Evolutionary conservation across 23 tunicate species (phyloP).

Genomic region (Ascidia mentula): DNA sequence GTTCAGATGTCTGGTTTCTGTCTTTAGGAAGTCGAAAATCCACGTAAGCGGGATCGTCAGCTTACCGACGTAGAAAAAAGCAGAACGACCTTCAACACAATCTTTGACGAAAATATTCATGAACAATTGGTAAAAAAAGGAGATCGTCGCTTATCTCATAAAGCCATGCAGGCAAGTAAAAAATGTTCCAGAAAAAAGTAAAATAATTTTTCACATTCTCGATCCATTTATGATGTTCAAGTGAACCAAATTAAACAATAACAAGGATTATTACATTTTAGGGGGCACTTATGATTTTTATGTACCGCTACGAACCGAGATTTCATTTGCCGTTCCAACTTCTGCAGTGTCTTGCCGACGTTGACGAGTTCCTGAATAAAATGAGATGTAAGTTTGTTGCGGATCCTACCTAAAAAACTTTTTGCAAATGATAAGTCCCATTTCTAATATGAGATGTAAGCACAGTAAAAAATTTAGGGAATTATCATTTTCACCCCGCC

Average conservation of each 20-base stretch:
- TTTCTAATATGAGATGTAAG: not conserved
- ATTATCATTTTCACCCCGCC: not conserved
- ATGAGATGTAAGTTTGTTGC: slow-evolving; percentile 85
- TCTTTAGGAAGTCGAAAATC: slow-evolving; percentile 39
- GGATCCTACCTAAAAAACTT: too few species aligned
- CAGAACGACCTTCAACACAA: slow-evolving; percentile 26
- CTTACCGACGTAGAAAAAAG: not conserved
- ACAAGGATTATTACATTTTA: slow-evolving; percentile 21
- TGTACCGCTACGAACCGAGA: slow-evolving; percentile 83
- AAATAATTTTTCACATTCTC: not conserved
- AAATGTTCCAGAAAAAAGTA: too few species aligned
- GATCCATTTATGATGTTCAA: not conserved
- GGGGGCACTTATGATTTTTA: slow-evolving; percentile 81
- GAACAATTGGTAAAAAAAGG: slow-evolving; percentile 38
- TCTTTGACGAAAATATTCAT: slow-evolving; percentile 66
- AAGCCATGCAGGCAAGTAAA: slow-evolving; percentile 78
- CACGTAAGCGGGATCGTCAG: slow-evolving; percentile 4
- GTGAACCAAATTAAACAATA: too few species aligned
- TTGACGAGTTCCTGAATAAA: slow-evolving; percentile 58
- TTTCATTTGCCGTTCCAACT: slow-evolving; percentile 86
- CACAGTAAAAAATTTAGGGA: not conserved
- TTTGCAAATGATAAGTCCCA: too few species aligned
- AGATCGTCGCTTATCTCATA: slow-evolving; percentile 67
- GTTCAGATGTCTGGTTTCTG: too few species aligned
- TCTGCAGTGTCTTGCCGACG: slow-evolving; percentile 65